Evolutionary conservation across 2,888 invertebrate genomes (phyloP), one percentile per base, ranked within the genome.

Genomic region (Ceraclea dissimilis): DNA sequence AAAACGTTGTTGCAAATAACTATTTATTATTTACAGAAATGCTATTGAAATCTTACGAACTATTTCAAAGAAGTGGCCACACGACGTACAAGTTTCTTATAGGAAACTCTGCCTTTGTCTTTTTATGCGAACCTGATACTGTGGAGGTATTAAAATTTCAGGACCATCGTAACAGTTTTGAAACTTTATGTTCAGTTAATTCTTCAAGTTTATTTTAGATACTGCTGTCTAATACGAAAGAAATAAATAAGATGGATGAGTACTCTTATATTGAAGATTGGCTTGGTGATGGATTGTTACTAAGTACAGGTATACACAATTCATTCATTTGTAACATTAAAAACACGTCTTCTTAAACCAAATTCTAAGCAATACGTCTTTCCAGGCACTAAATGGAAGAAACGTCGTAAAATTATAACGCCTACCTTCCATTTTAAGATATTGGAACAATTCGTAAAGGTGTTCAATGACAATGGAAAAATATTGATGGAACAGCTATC

Each of bases 361-460:
- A n/a, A n/a, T n/a, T n/a, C n/a, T n/a, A n/a, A n/a, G n/a, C n/a
- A n/a, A n/a, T n/a, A n/a, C n/a, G n/a, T n/a, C n/a, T 46, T 39
- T 39, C 13, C 60, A 74, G 75, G 72, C 52, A 63, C 67, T 20
- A 73, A 74, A 65, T 77, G 77, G 77, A 68, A 69, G 4, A 67
- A 67, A 21, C 68, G 73, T 48, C 68, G 77, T 16, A 75, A 75
- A 62, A 63, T 75, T 31, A 65, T 77, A n/a, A 76, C 75, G 1
- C 71, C 74, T 10, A 72, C 75, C 0, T 77, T 76, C 62, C 76
- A 77, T 63, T 75, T 74, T 60, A 70, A 70, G 22, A 71, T 75
- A 31, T 60, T 77, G 52, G 70, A 67, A 47, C 69, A 70, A 60
- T 77, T 73, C 60, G 64, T 68, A 1, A 60, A 59, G 2, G 69